These are phyloP conservation scores for Thereva unica DNA, from an alignment of 2,888 invertebrate genomes.

Conservation along the genomic window DNA sequence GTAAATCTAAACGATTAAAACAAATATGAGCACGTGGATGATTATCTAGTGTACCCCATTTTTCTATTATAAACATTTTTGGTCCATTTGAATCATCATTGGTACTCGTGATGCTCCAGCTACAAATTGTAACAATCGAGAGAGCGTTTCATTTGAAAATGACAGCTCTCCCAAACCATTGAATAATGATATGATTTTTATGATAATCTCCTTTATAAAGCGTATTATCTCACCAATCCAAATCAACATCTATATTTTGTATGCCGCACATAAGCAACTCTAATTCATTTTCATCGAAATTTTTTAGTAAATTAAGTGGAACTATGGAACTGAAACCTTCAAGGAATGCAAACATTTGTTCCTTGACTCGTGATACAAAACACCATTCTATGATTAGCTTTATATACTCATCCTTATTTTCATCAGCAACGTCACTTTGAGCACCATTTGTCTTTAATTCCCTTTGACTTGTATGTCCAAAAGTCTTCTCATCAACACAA, in stretches of 20 bases:
- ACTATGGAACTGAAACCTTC: constrained; percentile 93
- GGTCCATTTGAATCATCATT: constrained; percentile 99
- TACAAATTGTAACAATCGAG: constrained; percentile 94
- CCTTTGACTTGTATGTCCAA: constrained; percentile 91
- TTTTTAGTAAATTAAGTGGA: constrained; percentile 88
- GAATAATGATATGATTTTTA: constrained; percentile 93
- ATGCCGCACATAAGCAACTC: constrained; percentile 98
- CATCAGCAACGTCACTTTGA: constrained; percentile 86
- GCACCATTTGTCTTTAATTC: constrained; percentile 90
- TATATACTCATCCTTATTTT: constrained; percentile 97
- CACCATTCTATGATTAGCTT: constrained; percentile 96
- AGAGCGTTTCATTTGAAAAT: constrained; percentile 97
- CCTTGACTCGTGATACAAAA: constrained; percentile 93
- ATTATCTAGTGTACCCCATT: constrained; percentile 93
- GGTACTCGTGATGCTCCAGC: constrained; percentile 98
- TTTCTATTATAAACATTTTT: constrained; percentile 97
- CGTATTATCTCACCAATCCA: constrained; percentile 96
- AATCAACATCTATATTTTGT: constrained; percentile 97
- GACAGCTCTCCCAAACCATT: constrained; percentile 97
- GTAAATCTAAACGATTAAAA: constrained; percentile 97
- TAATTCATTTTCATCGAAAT: constrained; percentile 97
- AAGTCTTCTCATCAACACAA: constrained; percentile 94
- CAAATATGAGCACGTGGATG: constrained; percentile 97
- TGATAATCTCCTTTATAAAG: constrained; percentile 98
- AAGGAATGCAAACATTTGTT: constrained; percentile 95